Conservation (phyloP, 2,888 invertebrate genomes). For the Dynastes hyllus region DNA sequence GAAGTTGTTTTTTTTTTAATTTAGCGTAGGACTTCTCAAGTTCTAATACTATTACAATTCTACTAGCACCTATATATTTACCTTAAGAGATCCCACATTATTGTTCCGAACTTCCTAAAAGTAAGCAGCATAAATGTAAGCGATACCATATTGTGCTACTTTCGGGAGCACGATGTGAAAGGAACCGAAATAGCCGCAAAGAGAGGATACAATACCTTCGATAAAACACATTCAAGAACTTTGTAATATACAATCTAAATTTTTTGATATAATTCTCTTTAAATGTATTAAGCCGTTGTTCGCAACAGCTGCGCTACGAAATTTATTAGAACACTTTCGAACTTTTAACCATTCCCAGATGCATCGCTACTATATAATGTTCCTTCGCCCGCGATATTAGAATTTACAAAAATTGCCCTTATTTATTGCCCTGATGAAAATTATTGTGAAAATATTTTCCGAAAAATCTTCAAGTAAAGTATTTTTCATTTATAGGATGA, state of each 20-base stretch:
- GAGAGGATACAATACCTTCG: constrained; percentile 25
- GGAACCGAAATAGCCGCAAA: background rate
- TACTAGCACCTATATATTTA: background rate
- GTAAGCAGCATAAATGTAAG: constrained; percentile 1
- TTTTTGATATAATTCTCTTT: constrained; percentile 37
- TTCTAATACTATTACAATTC: background rate
- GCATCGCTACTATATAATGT: constrained; percentile 27
- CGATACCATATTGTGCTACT: background rate
- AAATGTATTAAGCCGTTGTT: constrained; percentile 37
- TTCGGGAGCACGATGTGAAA: background rate
- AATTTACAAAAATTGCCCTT: constrained; percentile 27
- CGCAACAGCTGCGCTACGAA: constrained; percentile 51
- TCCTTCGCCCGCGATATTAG: constrained; percentile 14
- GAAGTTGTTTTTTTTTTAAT: too few relatives aligned
- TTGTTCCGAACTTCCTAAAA: background rate
- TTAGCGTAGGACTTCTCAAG: too few relatives aligned
- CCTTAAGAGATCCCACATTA: background rate
- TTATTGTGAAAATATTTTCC: background rate
- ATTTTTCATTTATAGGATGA: constrained; percentile 6
- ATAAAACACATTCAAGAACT: constrained; percentile 38
- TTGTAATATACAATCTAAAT: constrained; percentile 42
- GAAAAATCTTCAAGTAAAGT: background rate
- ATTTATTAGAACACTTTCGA: constrained; percentile 51
- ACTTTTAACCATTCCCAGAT: constrained; percentile 34
- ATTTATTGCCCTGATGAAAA: constrained; percentile 25